Conservation (phyloP, 1,140 invertebrate species). For the Anastatus disparis region DNA sequence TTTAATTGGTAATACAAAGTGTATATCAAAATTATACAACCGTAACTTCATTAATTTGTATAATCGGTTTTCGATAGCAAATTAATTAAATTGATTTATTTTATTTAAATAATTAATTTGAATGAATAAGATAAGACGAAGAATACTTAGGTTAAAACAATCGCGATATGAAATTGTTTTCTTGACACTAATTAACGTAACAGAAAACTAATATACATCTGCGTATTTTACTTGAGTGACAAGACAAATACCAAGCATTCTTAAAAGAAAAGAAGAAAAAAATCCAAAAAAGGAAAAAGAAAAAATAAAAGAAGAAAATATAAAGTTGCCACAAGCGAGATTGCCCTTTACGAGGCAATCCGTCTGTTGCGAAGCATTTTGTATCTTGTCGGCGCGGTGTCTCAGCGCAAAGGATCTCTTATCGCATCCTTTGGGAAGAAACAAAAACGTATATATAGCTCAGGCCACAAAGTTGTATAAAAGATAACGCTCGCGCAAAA, state of each 20-base stretch:
- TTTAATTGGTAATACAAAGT: too few species aligned
- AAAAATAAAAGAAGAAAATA: too few species aligned
- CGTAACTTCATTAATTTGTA: too few species aligned
- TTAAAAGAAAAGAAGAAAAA: not conserved
- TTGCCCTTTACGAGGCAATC: not conserved
- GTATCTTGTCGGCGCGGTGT: slow-evolving; percentile 8
- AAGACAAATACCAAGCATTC: not conserved
- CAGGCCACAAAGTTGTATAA: not conserved
- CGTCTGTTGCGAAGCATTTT: not conserved
- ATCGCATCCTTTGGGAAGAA: slow-evolving; percentile 18
- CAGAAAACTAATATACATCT: too few species aligned
- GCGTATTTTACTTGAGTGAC: not conserved
- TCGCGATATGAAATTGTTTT: not conserved
- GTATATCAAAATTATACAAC: too few species aligned
- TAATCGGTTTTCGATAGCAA: too few species aligned
- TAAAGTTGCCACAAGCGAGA: not conserved
- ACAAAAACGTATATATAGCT: slow-evolving; percentile 9
- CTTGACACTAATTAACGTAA: not conserved
- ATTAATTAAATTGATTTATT: not conserved
- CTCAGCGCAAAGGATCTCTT: slow-evolving; percentile 10
- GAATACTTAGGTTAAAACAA: slow-evolving; percentile 1
- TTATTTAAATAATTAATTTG: not conserved
- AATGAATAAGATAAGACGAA: not conserved
- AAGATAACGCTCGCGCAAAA: not conserved
- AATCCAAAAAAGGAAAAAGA: too few species aligned